phyloP scores from a whole-genome alignment of 2,888 invertebrate genomes.

The Sesamia inferens region DNA sequence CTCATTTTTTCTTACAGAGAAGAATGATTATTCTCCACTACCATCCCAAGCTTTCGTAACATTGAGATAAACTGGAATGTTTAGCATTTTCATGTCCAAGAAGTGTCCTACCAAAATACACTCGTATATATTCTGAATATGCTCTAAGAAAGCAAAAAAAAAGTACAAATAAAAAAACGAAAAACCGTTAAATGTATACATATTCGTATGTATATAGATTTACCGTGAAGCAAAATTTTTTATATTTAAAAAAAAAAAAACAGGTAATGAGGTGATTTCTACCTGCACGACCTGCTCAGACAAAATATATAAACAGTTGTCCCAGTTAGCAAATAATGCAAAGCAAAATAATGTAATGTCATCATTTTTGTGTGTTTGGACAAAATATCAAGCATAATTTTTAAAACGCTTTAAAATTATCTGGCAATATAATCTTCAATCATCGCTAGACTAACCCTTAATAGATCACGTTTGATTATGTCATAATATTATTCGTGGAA shows the following conservation, averaged over 20 bases:
- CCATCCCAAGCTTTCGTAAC: too few species aligned
- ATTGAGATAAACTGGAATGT: not conserved
- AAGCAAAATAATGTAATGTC: not conserved
- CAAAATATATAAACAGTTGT: not conserved
- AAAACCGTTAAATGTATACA: too few species aligned
- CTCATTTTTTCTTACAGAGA: too few species aligned
- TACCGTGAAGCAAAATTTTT: too few species aligned
- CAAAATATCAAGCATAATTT: not conserved
- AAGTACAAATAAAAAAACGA: too few species aligned
- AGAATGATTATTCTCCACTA: not conserved
- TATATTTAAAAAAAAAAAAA: too few species aligned
- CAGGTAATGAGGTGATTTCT: not conserved
- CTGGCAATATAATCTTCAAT: not conserved
- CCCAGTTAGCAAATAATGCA: too few species aligned
- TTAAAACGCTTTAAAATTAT: not conserved
- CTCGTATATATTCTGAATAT: not conserved
- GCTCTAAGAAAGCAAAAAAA: not conserved
- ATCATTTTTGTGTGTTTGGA: not conserved
- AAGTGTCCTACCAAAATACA: not conserved
- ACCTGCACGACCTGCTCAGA: too few species aligned
- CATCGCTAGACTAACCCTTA: not conserved
- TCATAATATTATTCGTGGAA: constrained; percentile 4
- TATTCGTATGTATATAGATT: too few species aligned
- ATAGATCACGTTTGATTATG: not conserved
- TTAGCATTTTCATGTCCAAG: not conserved